Base-by-base conservation (phyloP, 2,797 vertebrate species). In the Crenichthys baileyi region DNA sequence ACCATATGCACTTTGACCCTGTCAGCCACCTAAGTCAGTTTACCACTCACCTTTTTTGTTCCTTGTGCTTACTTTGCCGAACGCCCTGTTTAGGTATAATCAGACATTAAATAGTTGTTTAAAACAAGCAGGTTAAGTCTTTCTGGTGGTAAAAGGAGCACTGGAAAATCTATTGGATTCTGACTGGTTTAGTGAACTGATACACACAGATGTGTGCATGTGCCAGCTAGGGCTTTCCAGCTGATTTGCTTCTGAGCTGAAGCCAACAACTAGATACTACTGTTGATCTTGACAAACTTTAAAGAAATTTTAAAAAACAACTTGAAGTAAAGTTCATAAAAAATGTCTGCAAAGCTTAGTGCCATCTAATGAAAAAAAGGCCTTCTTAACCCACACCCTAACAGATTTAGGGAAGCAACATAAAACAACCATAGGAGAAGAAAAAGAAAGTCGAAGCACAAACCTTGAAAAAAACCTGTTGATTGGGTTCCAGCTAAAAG, bases 1-100 rank as follows among this genome's bases (percentile, higher is more conserved):
- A 95, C 85, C 60, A 92, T 96, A 94, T 93, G 96, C 96, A 96
- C 97, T 97, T 97, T 96, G 96, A 96, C 96, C 96, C 94, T 94
- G 93, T 96, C 95, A 95, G 92, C 95, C 94, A 92, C 95, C 95
- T 95, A 93, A 79, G 85, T 85, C 39, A 90, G 90, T 85, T 78
- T 82, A 85, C 80, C 88, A 88, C 65, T 36, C 60, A 83, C 86
- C 81, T 83, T 78, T 88, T 85, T 82, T 26, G 18, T 13, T 75
- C 70, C 26, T 31, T 73, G 72, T 85, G 82, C 83, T 80, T 84
- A 85, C 83, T 87, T 84, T 63, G 82, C 72, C 41, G 76, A 85
- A 83, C 70, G 8, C 74, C 81, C 41, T 67, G 58, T 85, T 87
- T 82, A 81, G 68, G 61, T 79, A 48, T 48, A 78, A 81, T 70